Base-by-base conservation (phyloP, 2,888 invertebrate species). In the Neria commutata region DNA sequence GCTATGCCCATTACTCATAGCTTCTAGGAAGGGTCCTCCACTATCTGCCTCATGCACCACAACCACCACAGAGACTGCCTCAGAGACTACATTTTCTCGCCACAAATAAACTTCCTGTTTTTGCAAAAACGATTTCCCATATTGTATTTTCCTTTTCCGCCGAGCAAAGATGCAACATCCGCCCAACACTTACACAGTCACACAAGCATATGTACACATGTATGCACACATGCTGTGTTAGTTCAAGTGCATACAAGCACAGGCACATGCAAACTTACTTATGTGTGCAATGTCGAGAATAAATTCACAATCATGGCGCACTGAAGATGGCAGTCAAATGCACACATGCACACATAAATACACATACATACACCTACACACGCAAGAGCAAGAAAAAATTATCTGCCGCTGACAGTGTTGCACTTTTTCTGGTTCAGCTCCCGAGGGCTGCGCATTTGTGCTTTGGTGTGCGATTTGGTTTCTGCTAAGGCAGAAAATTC, bases 141-240 rank as follows among this genome's bases (percentile, higher is more conserved):
- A 79, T 78, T 79, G 76, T 76, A 78, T 76, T 78, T 78, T 74
- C 73, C 77, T 70, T 70, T 78, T 78, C 78, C 78, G 77, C 61
- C 69, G 63, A 66, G 69, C 68, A 67, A 75, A 73, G 75, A 75
- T 71, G 73, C 69, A 68, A 72, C 76, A 78, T 76, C 78, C 77
- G 79, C 58, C 29, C n/a, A n/a, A 54, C 26, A 37, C 33, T 21
- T 6, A 16, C 49, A 33, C 34, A 46, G 19, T 24, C 37, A 33
- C 33, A 56, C 17, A 42, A 3, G 25, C 29, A 33, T 26, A 56
- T 17, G 14, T 25, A 42, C 24, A 25, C 14, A 56, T 17, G 14
- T 25, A 42, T 17, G 17, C 14, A 29, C 49, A 29, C 17, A 11
- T 37, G n/a, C 10, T 17, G 37, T 17, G 37, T 37, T 37, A 37